Evolutionary conservation across 2,797 vertebrate species (phyloP), one percentile per base, ranked within the genome.

Genomic region (Serranus cabrilla): DNA sequence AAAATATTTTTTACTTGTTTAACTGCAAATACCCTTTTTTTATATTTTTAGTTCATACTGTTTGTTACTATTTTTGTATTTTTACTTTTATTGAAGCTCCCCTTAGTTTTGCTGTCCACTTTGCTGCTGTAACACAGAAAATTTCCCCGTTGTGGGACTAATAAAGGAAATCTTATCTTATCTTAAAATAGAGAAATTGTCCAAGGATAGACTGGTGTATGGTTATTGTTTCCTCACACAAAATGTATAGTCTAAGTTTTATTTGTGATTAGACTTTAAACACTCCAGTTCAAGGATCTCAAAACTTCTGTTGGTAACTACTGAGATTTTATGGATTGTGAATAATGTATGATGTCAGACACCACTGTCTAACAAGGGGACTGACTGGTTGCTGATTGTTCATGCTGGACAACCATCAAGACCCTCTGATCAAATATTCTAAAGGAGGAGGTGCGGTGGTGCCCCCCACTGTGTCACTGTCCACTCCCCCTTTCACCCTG

Each of bases 301-400:
- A 55, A 56, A 51, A 62, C 23, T 18, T 13, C 47, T 18, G 42
- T 54, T 25, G 34, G 6, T 23, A 18, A 68, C 42, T 34, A 39
- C 56, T 27, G 40, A 68, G 49, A 75, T 72, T 18, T 37, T 39
- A 11, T 52, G 20, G 49, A 25, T 61, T 25, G 34, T 78, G 63
- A 79, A 80, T 85, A 82, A 71, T 71, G 57, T 27, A 67, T 77
- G 45, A 78, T 71, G 70, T 66, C 62, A 55, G 47, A 63, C 71
- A 27, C 27, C 2, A 8, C 8, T 2, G 11, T 67, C 74, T 59
- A 14, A 49, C 80, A 78, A 83, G 51, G 8, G 21, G 21, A 60
- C 54, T 13, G 45, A 63, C 47, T 71, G n/a, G n/a, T n/a, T n/a
- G n/a, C n/a, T n/a, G n/a, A n/a, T n/a, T n/a, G 39, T 45, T 69